Percentiles rank a stretch among this genome's conserved stretches.
Evolutionary conservation across 2,113 vertebrate species (phyloP).

Genomic region (Zingel zingel): DNA sequence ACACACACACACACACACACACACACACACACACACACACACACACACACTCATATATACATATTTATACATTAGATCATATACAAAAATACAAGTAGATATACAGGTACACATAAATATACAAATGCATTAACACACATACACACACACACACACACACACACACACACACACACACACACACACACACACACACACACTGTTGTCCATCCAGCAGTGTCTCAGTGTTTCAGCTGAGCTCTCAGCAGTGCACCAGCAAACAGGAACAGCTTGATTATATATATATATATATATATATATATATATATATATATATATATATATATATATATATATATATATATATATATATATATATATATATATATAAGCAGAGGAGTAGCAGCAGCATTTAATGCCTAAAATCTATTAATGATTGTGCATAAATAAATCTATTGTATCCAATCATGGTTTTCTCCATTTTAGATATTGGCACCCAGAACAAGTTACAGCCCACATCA

Average conservation of each 20-base stretch:
- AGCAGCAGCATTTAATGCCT: constrained; percentile 5
- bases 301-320: no score
- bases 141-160: constrained; percentile 1
- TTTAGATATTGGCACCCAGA: constrained; percentile 4
- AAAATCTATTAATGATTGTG: constrained; percentile 11
- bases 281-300: no score
- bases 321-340: no score
- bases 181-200: constrained; percentile 1
- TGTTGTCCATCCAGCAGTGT: constrained; percentile 6
- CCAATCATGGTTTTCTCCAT: constrained; percentile 16
- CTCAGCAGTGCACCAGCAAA: constrained; percentile 5
- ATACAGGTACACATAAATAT: constrained; percentile 35
- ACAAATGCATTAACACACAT: constrained; percentile 24
- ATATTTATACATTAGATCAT: constrained; percentile 52
- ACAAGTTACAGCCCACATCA: constrained; percentile 41
- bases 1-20: no score
- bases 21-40: no score
- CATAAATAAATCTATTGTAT: constrained; percentile 16
- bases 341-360: no score
- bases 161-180: constrained; percentile 3
- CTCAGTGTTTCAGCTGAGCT: not conserved
- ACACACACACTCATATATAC: constrained; percentile 6
- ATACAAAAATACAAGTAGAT: constrained; percentile 46
- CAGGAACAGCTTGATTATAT: constrained; percentile 26
- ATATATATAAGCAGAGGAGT: not conserved